Conservation (phyloP, 2,797 vertebrate species). For the Spinus pinus region DNA sequence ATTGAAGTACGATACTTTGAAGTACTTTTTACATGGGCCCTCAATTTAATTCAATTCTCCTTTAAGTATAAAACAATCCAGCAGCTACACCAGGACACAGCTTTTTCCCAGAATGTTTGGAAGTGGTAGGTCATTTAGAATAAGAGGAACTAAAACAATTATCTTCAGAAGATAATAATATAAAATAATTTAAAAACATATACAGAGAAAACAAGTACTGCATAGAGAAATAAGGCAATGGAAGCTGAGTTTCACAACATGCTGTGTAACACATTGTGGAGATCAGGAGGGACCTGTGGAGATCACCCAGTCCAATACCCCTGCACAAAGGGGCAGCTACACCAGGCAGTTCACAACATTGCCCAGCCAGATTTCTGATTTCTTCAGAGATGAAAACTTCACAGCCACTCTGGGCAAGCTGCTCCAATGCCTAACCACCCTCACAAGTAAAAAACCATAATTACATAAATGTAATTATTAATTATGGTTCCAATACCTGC, state of each 20-base stretch:
- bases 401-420: not conserved
- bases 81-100: not conserved
- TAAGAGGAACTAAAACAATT: not conserved
- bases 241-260: not conserved
- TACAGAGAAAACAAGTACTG: not conserved
- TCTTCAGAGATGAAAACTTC: not conserved
- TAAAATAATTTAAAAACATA: not conserved
- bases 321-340: not conserved
- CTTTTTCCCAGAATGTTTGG: not conserved
- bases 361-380: not conserved
- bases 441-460: not conserved
- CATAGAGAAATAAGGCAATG: not conserved
- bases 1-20: not conserved
- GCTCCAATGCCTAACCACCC: not conserved
- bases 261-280: not conserved
- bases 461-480: not conserved
- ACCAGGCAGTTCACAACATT: not conserved
- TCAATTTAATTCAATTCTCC: not conserved
- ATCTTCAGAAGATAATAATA: not conserved
- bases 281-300: not conserved
- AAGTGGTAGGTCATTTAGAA: not conserved
- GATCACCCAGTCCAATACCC: not conserved
- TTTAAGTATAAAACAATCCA: not conserved
- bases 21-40: not conserved
- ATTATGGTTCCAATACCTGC: conserved; percentile 73